Conservation (phyloP, 2,113 vertebrate species). For the Perca fluviatilis region DNA sequence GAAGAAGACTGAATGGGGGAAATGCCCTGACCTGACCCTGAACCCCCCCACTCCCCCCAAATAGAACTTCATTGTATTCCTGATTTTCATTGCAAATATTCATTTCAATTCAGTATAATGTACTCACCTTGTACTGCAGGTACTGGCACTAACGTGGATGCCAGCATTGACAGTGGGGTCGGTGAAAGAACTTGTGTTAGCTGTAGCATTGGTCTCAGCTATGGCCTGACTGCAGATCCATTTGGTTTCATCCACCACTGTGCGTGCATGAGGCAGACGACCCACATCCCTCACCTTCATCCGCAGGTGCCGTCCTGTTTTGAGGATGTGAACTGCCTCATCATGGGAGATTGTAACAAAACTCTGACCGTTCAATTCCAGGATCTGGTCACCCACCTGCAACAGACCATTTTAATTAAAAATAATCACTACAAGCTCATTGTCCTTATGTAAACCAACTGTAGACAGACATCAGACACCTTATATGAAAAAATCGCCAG, state of each 20-base stretch:
- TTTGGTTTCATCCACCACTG: constrained; percentile 91
- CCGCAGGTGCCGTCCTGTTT: constrained; percentile 89
- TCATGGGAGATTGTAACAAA: constrained; percentile 93
- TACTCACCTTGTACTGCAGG: constrained; percentile 77
- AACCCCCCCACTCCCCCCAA: too few species aligned
- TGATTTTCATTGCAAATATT: neutral
- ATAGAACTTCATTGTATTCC: too few species aligned
- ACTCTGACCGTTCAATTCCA: constrained; percentile 91
- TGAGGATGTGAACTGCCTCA: constrained; percentile 92
- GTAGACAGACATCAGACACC: neutral
- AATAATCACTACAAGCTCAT: neutral
- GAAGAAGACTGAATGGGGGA: too few species aligned
- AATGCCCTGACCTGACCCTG: too few species aligned
- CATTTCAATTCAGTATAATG: neutral
- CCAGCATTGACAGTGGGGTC: neutral
- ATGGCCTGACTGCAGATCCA: constrained; percentile 90
- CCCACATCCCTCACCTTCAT: constrained; percentile 93
- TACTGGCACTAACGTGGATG: neutral
- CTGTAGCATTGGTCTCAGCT: constrained; percentile 76
- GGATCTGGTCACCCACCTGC: constrained; percentile 96
- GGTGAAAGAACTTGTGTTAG: constrained; percentile 13
- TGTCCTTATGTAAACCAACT: neutral
- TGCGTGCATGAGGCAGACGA: constrained; percentile 92
- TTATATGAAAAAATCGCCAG: too few species aligned
- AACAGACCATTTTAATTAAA: neutral